These are phyloP conservation scores for Herminia tarsipennalis DNA, from an alignment of 2,888 invertebrate genomes.

Conservation along the genomic window DNA sequence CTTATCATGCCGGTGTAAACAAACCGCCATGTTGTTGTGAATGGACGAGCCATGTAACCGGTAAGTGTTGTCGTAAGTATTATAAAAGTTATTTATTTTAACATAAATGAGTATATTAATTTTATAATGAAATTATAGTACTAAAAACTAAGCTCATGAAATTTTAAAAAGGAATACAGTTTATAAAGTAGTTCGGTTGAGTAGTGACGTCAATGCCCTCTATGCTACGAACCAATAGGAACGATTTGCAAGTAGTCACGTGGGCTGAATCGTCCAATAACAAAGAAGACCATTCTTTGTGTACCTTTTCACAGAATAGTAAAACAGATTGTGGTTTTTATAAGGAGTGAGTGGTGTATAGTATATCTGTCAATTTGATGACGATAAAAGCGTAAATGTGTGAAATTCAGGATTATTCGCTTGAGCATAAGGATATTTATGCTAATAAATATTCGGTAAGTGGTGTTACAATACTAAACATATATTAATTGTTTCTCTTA, in stretches of 20 bases:
- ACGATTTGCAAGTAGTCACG: slow-evolving; percentile 72
- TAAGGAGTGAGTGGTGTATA: slow-evolving; percentile 84
- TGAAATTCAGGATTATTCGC: slow-evolving; percentile 89
- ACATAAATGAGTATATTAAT: background rate
- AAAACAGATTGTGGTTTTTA: slow-evolving; percentile 83
- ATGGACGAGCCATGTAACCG: slow-evolving; percentile 58
- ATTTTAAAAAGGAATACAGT: background rate
- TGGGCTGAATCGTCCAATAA: slow-evolving; percentile 82
- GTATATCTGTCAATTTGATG: slow-evolving; percentile 83
- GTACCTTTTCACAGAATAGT: slow-evolving; percentile 83
- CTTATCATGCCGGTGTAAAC: slow-evolving; percentile 86
- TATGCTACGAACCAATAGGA: slow-evolving; percentile 69
- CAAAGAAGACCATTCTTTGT: slow-evolving; percentile 81
- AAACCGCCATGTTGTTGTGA: slow-evolving; percentile 84
- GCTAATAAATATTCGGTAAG: slow-evolving; percentile 89
- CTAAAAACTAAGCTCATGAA: background rate
- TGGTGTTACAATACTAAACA: slow-evolving; percentile 48
- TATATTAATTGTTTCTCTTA: slow-evolving; percentile 44
- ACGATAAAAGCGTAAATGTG: slow-evolving; percentile 86
- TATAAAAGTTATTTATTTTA: background rate
- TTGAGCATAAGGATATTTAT: slow-evolving; percentile 88
- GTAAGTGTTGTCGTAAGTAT: slow-evolving; percentile 59
- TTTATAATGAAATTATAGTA: background rate
- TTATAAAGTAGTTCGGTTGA: slow-evolving; percentile 48
- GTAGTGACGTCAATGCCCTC: slow-evolving; percentile 60